Evolutionary conservation across 2,888 invertebrate genomes (phyloP), one percentile per base, ranked within the genome.

Genomic region (Drosophila rellima): DNA sequence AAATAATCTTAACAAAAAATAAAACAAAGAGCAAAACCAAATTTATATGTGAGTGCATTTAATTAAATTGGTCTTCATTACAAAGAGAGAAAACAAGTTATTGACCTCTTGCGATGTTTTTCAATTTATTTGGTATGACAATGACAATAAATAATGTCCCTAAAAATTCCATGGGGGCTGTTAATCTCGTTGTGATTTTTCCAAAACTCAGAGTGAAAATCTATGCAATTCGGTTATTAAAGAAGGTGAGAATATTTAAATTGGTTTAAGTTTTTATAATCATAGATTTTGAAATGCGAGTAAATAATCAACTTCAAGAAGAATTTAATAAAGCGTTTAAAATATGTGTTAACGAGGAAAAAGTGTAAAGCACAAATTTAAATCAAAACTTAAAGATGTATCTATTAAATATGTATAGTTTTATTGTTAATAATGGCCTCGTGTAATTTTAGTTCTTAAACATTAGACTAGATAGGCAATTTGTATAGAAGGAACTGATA

Each of bases 71-170:
- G 7, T 4, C 44, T 44, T 11, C 7, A n/a, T n/a, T 33, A 20
- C 48, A 50, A 33, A 50, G 48, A 33, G 10, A 20, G 17, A 17
- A 35, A 33, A 13, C 29, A 47, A 29, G 47, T 10, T 29, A 29
- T 31, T 48, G 31, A 13, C 47, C 47, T 48, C 31, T 35, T 20
- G n/a, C 10, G n/a, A 35, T 20, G 20, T 10, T 10, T 50, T 18
- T 48, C 6, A 48, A 48, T 48, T 18, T 20, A 18, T 33, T 50
- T 20, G n/a, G 33, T 33, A 50, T 35, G 29, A 48, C 31, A 48
- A 18, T n/a, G 31, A n/a, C 48, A 20, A 35, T 18, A 50, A 50
- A 33, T 48, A 50, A 33, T 35, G 10, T n/a, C 10, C 31, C 11
- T 11, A 10, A 29, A 17, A 29, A 29, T 47, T 6, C 13, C 29